These are phyloP conservation scores for Dendrocopos noguchii DNA, from an alignment of 2,113 vertebrate genomes.

Conservation along the genomic window DNA sequence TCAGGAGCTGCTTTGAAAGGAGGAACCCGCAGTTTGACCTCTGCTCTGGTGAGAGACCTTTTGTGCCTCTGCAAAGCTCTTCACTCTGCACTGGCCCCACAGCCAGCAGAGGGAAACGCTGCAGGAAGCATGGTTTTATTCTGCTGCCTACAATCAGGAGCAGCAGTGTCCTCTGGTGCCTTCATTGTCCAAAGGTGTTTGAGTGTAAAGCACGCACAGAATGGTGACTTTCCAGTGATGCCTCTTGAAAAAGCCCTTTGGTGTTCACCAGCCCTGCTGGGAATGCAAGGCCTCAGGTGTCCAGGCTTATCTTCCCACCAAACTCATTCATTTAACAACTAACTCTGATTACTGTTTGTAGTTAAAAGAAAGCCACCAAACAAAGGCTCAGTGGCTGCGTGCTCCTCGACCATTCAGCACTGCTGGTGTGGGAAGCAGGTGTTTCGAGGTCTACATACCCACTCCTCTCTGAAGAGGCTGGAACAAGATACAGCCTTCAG, in stretches of 20 bases:
- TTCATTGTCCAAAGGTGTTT: slow-evolving; percentile 72
- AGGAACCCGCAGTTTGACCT: slow-evolving; percentile 16
- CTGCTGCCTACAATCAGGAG: slow-evolving; percentile 10
- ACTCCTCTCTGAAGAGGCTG: slow-evolving; percentile 23
- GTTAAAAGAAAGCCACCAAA: slow-evolving; percentile 49
- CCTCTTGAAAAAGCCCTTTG: slow-evolving; percentile 37
- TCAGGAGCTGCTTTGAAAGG: slow-evolving; percentile 3
- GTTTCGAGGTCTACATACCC: background rate
- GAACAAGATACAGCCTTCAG: background rate
- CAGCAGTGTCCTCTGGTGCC: slow-evolving; percentile 61
- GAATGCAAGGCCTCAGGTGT: slow-evolving; percentile 64
- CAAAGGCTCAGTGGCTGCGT: slow-evolving; percentile 26
- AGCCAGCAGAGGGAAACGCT: slow-evolving; percentile 6
- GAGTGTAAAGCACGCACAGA: slow-evolving; percentile 62
- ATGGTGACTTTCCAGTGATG: slow-evolving; percentile 27
- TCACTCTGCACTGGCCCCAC: background rate
- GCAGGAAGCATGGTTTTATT: slow-evolving; percentile 46
- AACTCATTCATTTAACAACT: slow-evolving; percentile 52
- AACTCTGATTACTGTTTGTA: slow-evolving; percentile 6
- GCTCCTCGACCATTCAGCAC: background rate
- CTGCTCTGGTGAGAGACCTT: slow-evolving; percentile 46
- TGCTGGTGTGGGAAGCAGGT: slow-evolving; percentile 42
- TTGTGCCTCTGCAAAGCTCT: slow-evolving; percentile 44
- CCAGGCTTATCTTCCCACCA: slow-evolving; percentile 30
- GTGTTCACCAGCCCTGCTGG: slow-evolving; percentile 20